Evolutionary conservation across 2,797 vertebrate genomes (phyloP).

Genomic region (Odontamblyopus rebecca): DNA sequence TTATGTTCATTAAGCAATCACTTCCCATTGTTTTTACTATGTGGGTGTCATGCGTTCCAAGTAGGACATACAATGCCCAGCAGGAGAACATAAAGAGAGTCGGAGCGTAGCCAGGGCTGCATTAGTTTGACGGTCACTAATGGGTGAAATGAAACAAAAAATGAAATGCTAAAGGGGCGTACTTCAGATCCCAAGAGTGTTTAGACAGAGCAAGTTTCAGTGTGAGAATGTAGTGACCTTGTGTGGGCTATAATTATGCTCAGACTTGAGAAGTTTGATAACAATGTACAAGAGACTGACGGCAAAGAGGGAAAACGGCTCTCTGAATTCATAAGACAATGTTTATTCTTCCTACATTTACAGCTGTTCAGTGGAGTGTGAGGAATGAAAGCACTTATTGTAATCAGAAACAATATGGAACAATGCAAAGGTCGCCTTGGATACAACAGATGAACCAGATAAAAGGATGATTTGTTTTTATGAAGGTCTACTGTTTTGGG

Average conservation of each 20-base stretch:
- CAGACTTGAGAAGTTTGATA: slow-evolving; percentile 8
- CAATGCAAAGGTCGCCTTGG: neutral
- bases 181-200: slow-evolving; percentile 38
- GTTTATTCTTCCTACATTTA: slow-evolving; percentile 9
- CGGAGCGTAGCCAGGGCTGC: slow-evolving; percentile 45
- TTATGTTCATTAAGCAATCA: slow-evolving; percentile 37
- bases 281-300: neutral
- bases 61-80: slow-evolving; percentile 59
- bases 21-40: slow-evolving; percentile 24
- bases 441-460: too few relatives aligned
- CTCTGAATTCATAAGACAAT: slow-evolving; percentile 2
- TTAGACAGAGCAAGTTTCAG: slow-evolving; percentile 32
- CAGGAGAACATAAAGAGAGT: slow-evolving; percentile 46
- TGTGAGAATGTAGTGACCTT: slow-evolving; percentile 35
- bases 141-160: slow-evolving; percentile 52
- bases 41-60: slow-evolving; percentile 58
- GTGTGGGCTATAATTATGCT: slow-evolving; percentile 32
- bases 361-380: slow-evolving; percentile 4
- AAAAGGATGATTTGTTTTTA: too few relatives aligned
- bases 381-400: slow-evolving; percentile 5
- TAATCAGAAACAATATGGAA: slow-evolving; percentile 11
- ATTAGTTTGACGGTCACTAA: slow-evolving; percentile 54
- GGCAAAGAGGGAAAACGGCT: neutral
- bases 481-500: too few relatives aligned
- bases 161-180: slow-evolving; percentile 31